Percentiles rank a stretch among this genome's conserved stretches.
phyloP scores from a whole-genome alignment of 2,113 vertebrate species.

The Nerophis ophidion region DNA sequence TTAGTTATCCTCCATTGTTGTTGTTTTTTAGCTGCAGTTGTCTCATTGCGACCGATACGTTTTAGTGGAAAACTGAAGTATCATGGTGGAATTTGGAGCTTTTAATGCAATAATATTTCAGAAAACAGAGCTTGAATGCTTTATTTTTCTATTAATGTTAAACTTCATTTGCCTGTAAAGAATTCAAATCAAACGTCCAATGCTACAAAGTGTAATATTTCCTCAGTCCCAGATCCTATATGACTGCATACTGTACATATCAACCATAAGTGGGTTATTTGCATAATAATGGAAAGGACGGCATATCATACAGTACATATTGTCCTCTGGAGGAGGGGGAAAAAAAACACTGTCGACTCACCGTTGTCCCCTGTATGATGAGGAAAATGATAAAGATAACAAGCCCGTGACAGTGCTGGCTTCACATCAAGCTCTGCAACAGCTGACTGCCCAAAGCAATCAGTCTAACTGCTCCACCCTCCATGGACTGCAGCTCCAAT shows the following conservation, averaged over 20 bases:
- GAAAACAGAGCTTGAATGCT: background rate
- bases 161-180: background rate
- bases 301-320: constrained; percentile 25
- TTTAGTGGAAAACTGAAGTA: too few species aligned
- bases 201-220: background rate
- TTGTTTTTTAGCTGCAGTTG: too few species aligned
- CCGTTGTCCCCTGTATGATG: constrained; percentile 21
- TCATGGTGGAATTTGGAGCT: too few species aligned
- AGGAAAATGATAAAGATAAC: constrained; percentile 55
- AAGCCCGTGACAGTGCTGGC: constrained; percentile 34
- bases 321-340: constrained; percentile 5
- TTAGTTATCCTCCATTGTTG: too few species aligned
- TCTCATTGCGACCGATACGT: too few species aligned
- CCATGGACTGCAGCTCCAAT: constrained; percentile 19
- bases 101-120: too few species aligned
- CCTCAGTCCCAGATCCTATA: background rate
- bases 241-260: background rate
- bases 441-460: constrained; percentile 32
- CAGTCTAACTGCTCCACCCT: constrained; percentile 18
- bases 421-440: constrained; percentile 29
- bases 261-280: constrained; percentile 7
- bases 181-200: background rate
- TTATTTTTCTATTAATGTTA: background rate
- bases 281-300: constrained; percentile 14
- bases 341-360: constrained; percentile 20